Evolutionary conservation across 2,888 invertebrate genomes (phyloP).

Genomic region (Apamea epomidion): DNA sequence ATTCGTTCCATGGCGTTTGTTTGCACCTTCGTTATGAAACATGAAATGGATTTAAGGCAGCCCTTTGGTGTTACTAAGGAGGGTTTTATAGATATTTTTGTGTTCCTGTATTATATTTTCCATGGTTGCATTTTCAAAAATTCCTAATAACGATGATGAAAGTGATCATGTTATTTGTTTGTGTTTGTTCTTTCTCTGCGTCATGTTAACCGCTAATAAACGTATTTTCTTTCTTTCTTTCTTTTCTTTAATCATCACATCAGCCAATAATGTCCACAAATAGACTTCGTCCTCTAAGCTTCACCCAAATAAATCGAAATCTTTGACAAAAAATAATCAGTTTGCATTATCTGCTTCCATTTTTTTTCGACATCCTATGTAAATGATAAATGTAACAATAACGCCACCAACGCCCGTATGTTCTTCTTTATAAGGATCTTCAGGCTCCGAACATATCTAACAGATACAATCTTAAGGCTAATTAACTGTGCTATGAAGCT

Average conservation of each 20-base stretch:
- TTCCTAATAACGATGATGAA: neutral
- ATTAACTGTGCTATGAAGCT: slow-evolving; percentile 48
- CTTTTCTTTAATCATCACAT: neutral
- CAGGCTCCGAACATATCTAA: neutral
- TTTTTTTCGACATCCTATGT: neutral
- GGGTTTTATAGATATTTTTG: neutral
- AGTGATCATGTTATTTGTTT: neutral
- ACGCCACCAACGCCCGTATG: neutral
- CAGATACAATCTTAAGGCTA: neutral
- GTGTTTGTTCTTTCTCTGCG: neutral
- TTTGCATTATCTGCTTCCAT: neutral
- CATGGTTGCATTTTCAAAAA: neutral
- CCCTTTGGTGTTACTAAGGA: neutral
- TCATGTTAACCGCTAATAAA: neutral
- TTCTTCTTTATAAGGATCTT: neutral
- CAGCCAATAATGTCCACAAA: neutral
- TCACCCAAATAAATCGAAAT: neutral
- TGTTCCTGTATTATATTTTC: neutral
- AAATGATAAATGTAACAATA: neutral
- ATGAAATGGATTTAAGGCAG: slow-evolving; percentile 4
- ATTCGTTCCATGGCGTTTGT: slow-evolving; percentile 26
- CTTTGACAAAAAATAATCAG: neutral
- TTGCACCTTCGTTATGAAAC: slow-evolving; percentile 37
- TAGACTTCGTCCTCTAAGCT: neutral
- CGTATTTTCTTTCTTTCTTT: neutral